These are phyloP conservation scores for Artemia sinica DNA, from an alignment of 2,888 invertebrate genomes.

Conservation along the genomic window DNA sequence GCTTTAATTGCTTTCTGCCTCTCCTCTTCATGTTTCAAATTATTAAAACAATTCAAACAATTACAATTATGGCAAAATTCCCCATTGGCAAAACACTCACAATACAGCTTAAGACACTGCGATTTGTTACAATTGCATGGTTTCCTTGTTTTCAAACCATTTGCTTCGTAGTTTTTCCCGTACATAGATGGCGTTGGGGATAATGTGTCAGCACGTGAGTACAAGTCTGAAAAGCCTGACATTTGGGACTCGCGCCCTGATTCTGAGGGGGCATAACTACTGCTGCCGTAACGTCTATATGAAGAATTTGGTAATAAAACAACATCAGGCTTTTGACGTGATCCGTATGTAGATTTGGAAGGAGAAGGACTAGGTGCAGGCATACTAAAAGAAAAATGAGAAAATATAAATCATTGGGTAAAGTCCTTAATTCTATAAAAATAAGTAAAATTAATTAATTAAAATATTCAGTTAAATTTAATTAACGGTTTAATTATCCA, in stretches of 20 bases:
- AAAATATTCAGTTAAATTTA: too few relatives aligned
- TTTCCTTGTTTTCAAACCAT: constrained; percentile 54
- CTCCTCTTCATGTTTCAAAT: constrained; percentile 83
- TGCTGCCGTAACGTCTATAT: constrained; percentile 1
- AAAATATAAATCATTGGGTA: too few relatives aligned
- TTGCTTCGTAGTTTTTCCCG: constrained; percentile 31
- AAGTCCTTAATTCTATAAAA: too few relatives aligned
- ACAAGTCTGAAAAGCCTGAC: constrained; percentile 10
- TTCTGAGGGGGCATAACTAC: constrained; percentile 9
- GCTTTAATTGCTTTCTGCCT: constrained; percentile 81
- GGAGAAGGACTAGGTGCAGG: not conserved
- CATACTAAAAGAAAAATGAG: too few relatives aligned
- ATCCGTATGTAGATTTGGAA: not conserved
- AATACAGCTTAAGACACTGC: constrained; percentile 92
- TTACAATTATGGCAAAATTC: constrained; percentile 96
- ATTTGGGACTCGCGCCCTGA: constrained; percentile 1
- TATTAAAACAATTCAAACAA: constrained; percentile 92
- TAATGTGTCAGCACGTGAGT: not conserved
- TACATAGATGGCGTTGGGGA: constrained; percentile 5
- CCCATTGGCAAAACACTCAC: constrained; percentile 98
- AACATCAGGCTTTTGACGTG: not conserved
- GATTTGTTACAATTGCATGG: constrained; percentile 99
- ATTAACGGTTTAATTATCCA: too few relatives aligned
- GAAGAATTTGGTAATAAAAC: not conserved
- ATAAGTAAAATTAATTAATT: too few relatives aligned